These are phyloP conservation scores for Nycticryphes semicollaris DNA, from an alignment of 2,113 vertebrate species.

Conservation along the genomic window DNA sequence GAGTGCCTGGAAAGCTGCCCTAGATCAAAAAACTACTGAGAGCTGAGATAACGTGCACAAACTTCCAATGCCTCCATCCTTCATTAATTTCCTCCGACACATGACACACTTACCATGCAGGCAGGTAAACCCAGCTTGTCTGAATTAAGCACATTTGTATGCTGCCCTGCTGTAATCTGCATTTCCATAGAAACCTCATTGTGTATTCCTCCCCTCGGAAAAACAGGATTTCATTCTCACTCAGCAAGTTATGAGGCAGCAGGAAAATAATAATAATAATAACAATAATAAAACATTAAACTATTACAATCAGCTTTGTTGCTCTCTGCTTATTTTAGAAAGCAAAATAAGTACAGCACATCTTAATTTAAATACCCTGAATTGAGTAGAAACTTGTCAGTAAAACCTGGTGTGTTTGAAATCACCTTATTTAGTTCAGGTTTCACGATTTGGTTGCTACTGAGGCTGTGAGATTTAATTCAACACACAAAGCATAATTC, in stretches of 20 bases:
- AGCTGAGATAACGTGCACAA: not conserved
- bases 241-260: not conserved
- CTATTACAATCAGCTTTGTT: not conserved
- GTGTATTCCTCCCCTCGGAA: conserved; percentile 4
- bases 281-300: no score
- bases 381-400: conserved; percentile 44
- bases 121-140: not conserved
- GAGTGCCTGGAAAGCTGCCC: not conserved
- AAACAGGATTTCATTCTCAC: conserved; percentile 39
- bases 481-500: conserved; percentile 62
- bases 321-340: conserved; percentile 6
- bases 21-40: fast-evolving
- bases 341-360: conserved; percentile 8
- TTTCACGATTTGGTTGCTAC: conserved; percentile 33
- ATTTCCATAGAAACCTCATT: conserved; percentile 2
- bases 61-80: not conserved
- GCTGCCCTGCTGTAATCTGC: not conserved
- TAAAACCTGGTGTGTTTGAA: not conserved
- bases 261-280: not conserved
- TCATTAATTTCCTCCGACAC: not conserved
- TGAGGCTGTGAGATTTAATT: conserved; percentile 54
- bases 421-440: conserved; percentile 60
- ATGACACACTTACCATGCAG: fast-evolving
- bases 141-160: not conserved
- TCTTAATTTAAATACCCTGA: conserved; percentile 48